Percentiles rank a stretch among this genome's conserved stretches.
phyloP scores from a whole-genome alignment of 2,888 invertebrate species.

The Pelosia muscerda region DNA sequence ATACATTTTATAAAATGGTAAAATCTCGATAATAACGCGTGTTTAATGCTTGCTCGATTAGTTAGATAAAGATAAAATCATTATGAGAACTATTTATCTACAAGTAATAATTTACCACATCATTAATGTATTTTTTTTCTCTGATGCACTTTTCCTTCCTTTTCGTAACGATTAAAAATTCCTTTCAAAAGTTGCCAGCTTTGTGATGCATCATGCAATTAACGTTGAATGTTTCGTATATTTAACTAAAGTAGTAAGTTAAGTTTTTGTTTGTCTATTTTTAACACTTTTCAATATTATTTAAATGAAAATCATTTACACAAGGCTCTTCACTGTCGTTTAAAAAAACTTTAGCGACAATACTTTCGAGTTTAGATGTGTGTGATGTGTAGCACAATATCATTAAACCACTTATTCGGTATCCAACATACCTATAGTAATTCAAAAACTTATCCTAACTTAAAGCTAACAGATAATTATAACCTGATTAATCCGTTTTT shows the following conservation, averaged over 20 bases:
- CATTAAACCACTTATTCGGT: too few relatives aligned
- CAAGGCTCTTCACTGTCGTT: too few relatives aligned
- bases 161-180: not conserved
- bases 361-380: too few relatives aligned
- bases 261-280: not conserved
- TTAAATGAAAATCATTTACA: too few relatives aligned
- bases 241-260: not conserved
- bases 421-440: too few relatives aligned
- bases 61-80: too few relatives aligned
- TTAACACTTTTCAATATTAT: too few relatives aligned
- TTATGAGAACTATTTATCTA: conserved; percentile 12
- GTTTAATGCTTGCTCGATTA: not conserved
- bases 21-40: not conserved
- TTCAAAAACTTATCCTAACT: too few relatives aligned
- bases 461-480: too few relatives aligned
- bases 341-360: too few relatives aligned
- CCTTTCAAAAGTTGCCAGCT: not conserved
- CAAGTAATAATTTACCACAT: conserved; percentile 12
- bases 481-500: too few relatives aligned
- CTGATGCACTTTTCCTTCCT: not conserved
- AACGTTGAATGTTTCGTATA: not conserved
- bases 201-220: not conserved
- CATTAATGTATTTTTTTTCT: conserved; percentile 6
- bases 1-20: not conserved
- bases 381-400: too few relatives aligned